Evolutionary conservation across 2,888 invertebrate species (phyloP), one percentile per base, ranked within the genome.

Genomic region (Acronicta psi): DNA sequence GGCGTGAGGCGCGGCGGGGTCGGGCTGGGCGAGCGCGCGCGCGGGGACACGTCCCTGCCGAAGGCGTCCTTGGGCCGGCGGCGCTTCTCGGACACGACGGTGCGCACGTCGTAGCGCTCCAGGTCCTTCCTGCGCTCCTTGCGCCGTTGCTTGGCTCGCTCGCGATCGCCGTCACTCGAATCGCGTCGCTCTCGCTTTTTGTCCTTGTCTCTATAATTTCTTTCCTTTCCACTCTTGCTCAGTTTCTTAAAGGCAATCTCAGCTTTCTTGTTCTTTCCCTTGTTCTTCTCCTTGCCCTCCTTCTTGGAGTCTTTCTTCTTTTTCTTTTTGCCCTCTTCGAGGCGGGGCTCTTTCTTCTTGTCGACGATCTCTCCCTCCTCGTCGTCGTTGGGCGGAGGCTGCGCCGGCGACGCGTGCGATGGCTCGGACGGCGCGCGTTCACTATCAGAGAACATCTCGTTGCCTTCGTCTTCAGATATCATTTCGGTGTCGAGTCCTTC

Each of bases 101-200:
- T 96, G 38, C 98, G 95, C 10, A 98, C 98, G 91, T 98, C 96
- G 85, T 98, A 98, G 3, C 98, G 95, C 77, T 97, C 97, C 47
- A 98, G 90, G 80, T 98, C 98, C 80, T 97, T 96, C 14, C 97
- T 95, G 80, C 96, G 97, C 65, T 88, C 94, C 74, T 81, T 93
- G 77, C 86, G 92, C 83, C 83, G 91, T 78, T 82, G 81, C 73
- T 78, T 93, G 81, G 77, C 88, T 82, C 81, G 92, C 83, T 86
- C 85, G 55, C 75, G 84, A 59, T 82, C 81, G 46, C 73, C 74
- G 57, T 77, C 75, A 60, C 71, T 69, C 16, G 78, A 75, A 16
- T 60, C 73, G 38, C 74, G 72, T 7, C 80, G 69, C 55, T 77
- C 73, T 25, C 79, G 75, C 66, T 72, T 85, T 82, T 83, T 92